Conservation (phyloP, 2,888 invertebrate species). For the Tiliacea aurago region DNA sequence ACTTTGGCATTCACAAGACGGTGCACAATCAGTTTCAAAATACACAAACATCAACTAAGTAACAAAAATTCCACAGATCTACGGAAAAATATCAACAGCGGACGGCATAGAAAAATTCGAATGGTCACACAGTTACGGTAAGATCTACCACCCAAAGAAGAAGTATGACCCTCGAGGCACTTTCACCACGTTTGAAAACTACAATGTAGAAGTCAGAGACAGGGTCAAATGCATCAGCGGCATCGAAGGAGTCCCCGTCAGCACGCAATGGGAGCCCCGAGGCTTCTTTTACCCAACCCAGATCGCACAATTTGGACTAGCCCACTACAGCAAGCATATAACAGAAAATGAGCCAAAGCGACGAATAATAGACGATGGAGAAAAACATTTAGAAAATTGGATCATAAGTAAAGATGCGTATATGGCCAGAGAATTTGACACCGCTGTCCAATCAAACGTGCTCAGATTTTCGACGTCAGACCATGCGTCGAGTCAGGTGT, state of each 20-base stretch:
- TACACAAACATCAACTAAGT: not conserved
- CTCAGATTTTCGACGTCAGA: conserved; percentile 94
- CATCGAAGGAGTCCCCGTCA: conserved; percentile 97
- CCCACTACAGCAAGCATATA: conserved; percentile 98
- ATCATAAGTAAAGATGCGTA: conserved; percentile 93
- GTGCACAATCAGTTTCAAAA: not conserved
- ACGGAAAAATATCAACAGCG: conserved; percentile 94
- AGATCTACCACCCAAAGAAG: conserved; percentile 96
- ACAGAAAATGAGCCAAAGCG: conserved; percentile 95
- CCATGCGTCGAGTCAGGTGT: conserved; percentile 92
- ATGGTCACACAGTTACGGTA: conserved; percentile 98
- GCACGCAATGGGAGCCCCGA: conserved; percentile 98
- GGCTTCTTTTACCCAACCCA: conserved; percentile 99
- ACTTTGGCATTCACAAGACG: not conserved
- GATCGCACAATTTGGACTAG: conserved; percentile 99
- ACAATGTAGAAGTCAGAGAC: conserved; percentile 98
- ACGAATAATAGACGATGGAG: conserved; percentile 94
- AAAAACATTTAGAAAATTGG: conserved; percentile 93
- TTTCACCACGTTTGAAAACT: conserved; percentile 99
- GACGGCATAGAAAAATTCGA: conserved; percentile 96
- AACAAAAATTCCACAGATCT: conserved; percentile 89
- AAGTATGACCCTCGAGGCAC: conserved; percentile 97
- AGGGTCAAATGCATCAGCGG: conserved; percentile 99
- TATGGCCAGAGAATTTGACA: conserved; percentile 91
- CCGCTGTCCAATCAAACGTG: conserved; percentile 90